Evolutionary conservation across 1,140 invertebrate species (phyloP).

Genomic region (Micrasema longulum): DNA sequence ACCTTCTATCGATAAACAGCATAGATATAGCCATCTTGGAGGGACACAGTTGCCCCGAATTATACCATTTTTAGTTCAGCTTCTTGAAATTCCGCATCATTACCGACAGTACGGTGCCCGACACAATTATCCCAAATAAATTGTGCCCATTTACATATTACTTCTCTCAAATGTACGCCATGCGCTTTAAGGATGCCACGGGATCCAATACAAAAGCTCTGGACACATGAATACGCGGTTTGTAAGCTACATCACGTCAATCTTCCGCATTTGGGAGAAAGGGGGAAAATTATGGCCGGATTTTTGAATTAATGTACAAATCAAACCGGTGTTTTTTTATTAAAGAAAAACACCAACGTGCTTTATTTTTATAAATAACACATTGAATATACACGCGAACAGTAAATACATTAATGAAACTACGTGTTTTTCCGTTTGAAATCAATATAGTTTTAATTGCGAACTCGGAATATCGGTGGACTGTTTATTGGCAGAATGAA

Average conservation of each 20-base stretch:
- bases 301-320: no score
- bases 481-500: slow-evolving; percentile 6
- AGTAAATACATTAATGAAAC: no score
- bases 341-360: no score
- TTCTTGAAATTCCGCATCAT: slow-evolving; percentile 45
- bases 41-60: neutral
- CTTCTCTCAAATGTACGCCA: neutral
- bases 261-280: no score
- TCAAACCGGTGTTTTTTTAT: no score
- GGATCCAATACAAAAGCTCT: neutral
- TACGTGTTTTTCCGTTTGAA: no score
- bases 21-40: neutral
- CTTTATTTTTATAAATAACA: no score
- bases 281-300: no score
- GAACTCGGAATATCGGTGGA: neutral
- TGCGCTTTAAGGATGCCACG: slow-evolving; percentile 28
- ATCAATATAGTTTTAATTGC: no score
- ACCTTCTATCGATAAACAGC: no score
- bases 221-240: neutral
- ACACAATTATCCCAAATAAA: slow-evolving; percentile 52
- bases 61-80: slow-evolving; percentile 26
- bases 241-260: neutral
- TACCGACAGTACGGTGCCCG: slow-evolving; percentile 23
- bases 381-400: no score
- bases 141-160: slow-evolving; percentile 50